phyloP scores from a whole-genome alignment of 2,113 vertebrate genomes.

The Hemichromis elongatus region DNA sequence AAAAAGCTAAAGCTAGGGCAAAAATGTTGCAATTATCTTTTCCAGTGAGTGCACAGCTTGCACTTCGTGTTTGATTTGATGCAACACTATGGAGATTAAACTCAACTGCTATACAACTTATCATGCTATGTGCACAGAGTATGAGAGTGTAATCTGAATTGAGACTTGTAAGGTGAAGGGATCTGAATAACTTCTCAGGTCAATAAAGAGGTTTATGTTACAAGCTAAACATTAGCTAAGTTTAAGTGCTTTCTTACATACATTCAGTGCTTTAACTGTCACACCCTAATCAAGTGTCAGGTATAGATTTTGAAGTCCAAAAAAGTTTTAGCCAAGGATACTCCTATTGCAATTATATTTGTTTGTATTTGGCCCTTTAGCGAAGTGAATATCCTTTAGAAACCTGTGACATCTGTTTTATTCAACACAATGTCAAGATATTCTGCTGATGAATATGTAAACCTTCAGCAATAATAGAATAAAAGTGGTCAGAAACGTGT shows the following conservation, averaged over 20 bases:
- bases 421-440: neutral
- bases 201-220: neutral
- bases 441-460: neutral
- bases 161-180: neutral
- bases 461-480: neutral
- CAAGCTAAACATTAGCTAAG: neutral
- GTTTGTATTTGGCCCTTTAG: neutral
- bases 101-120: neutral
- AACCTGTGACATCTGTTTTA: neutral
- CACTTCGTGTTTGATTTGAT: neutral
- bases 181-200: neutral
- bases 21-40: too few relatives aligned
- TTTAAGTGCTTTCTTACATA: neutral
- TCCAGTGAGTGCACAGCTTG: neutral
- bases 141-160: neutral
- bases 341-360: neutral
- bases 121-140: neutral
- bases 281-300: neutral
- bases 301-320: neutral
- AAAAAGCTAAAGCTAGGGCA: too few relatives aligned
- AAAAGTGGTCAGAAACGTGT: neutral
- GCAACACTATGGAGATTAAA: neutral
- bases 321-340: neutral
- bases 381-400: neutral
- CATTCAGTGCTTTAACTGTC: neutral